Percentiles rank a stretch among this genome's conserved stretches.
These are phyloP conservation scores for Acronicta leporina DNA, from an alignment of 2,888 invertebrate species.

Conservation along the genomic window DNA sequence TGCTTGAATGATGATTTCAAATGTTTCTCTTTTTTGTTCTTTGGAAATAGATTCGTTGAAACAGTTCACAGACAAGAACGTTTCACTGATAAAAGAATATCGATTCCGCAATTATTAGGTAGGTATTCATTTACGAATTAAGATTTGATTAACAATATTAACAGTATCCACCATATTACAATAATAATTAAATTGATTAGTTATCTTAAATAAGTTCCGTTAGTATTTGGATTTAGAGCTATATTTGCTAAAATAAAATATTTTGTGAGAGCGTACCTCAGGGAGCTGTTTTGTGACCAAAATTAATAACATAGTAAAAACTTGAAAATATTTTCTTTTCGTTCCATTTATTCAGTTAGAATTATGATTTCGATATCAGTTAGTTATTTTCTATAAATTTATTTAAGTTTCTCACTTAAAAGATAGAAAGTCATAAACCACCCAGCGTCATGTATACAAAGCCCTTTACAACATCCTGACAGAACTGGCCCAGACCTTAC, in stretches of 20 bases:
- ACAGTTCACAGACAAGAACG: neutral
- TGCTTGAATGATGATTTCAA: conserved; percentile 35
- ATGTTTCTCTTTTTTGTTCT: conserved; percentile 14
- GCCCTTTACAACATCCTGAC: conserved; percentile 37
- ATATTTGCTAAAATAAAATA: neutral
- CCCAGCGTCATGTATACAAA: conserved; percentile 33
- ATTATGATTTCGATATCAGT: no score
- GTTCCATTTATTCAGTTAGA: no score
- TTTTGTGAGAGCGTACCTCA: conserved; percentile 3
- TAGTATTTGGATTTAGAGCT: neutral
- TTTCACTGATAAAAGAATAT: neutral
- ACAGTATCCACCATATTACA: no score
- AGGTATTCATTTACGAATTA: neutral
- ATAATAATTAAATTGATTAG: no score
- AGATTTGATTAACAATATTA: no score
- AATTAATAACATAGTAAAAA: neutral
- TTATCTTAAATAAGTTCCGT: no score
- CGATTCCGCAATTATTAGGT: neutral
- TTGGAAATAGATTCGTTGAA: conserved; percentile 13
- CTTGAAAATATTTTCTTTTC: no score
- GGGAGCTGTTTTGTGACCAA: conserved; percentile 11
- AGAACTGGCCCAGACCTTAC: conserved; percentile 45
- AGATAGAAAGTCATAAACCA: conserved; percentile 6
- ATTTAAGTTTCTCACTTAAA: neutral
- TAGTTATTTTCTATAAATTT: neutral